Base-by-base conservation (phyloP, 2,888 invertebrate species). In the Macaria notata region DNA sequence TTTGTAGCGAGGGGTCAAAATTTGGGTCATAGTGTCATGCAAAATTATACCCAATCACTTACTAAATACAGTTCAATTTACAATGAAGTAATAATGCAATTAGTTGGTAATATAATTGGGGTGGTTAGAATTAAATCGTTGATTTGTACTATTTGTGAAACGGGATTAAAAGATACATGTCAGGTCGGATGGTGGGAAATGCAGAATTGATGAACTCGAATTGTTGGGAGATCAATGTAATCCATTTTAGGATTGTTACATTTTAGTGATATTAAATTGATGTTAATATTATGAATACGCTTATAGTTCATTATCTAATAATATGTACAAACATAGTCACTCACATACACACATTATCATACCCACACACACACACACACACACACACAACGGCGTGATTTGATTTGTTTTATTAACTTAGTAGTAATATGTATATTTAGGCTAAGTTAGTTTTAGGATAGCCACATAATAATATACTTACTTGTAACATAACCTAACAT, bases 131-230 rank as follows among this genome's bases (percentile, higher is more conserved):
- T 55, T 61, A 60, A 60, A 66, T 70, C 52, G 36, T 47, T 46
- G 56, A 60, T 59, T 70, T 69, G 66, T 69, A 61, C 55, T 56
- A 59, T 60, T 54, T 58, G 63, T 51, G 60, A 66, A 60, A 62
- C 49, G 69, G 81, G 84, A 84, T 85, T 84, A 84, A 68, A 49
- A 73, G 82, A 82, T 83, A 76, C 75, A 81, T 81, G 83, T 75
- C 75, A 73, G 57, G 74, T 64, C 62, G 61, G 54, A 64, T 66
- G 73, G 71, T 69, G 69, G 62, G 65, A 66, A 57, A 41, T 41
- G 41, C 1, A 41, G 1, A 9, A 8, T 5, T 41, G 5, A 8
- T 41, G 41, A 0, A 41, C 1, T 8, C n/a, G 2, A n/a, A 41
- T 41, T 41, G 41, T 41, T n/a, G 9, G 1, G 9, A n/a, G 41